Percentiles rank a stretch among this genome's conserved stretches.
These are phyloP conservation scores for Chouioia cunea DNA, from an alignment of 2,888 invertebrate species.

Conservation along the genomic window DNA sequence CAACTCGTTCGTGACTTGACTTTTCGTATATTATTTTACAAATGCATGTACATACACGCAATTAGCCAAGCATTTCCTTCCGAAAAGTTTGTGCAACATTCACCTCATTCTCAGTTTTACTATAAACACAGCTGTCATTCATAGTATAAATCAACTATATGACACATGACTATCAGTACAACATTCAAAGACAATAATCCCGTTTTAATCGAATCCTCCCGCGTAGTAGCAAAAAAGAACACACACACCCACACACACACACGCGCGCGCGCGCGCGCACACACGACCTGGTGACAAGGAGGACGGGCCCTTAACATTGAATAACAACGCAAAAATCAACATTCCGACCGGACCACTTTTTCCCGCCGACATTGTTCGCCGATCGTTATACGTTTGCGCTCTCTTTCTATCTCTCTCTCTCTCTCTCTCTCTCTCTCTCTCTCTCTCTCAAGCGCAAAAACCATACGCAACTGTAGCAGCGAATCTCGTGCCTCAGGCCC, in stretches of 20 bases:
- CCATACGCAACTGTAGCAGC: conserved; percentile 29
- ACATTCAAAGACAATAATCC: too few relatives aligned
- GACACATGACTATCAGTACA: too few relatives aligned
- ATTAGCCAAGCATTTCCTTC: conserved; percentile 11
- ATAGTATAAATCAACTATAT: too few relatives aligned
- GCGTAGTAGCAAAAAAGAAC: not conserved
- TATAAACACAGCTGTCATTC: too few relatives aligned
- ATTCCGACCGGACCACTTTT: conserved; percentile 49
- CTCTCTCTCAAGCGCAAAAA: conserved; percentile 44
- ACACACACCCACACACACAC: too few relatives aligned
- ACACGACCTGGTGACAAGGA: too few relatives aligned
- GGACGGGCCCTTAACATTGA: conserved; percentile 44
- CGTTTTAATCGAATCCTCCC: too few relatives aligned
- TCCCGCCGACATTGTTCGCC: conserved; percentile 45
- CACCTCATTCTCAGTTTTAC: not conserved
- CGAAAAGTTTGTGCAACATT: conserved; percentile 2
- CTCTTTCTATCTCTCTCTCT: conserved; percentile 10
- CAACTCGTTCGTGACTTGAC: too few relatives aligned
- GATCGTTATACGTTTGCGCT: conserved; percentile 47
- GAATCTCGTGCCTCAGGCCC: conserved; percentile 47
- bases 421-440: conserved; percentile 15
- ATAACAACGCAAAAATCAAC: conserved; percentile 49
- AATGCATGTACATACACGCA: too few relatives aligned
- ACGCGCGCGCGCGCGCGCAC: too few relatives aligned
- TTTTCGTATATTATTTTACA: too few relatives aligned